These are phyloP conservation scores for Apocrypta bakeri DNA, from an alignment of 1,140 invertebrate genomes.

Conservation along the genomic window DNA sequence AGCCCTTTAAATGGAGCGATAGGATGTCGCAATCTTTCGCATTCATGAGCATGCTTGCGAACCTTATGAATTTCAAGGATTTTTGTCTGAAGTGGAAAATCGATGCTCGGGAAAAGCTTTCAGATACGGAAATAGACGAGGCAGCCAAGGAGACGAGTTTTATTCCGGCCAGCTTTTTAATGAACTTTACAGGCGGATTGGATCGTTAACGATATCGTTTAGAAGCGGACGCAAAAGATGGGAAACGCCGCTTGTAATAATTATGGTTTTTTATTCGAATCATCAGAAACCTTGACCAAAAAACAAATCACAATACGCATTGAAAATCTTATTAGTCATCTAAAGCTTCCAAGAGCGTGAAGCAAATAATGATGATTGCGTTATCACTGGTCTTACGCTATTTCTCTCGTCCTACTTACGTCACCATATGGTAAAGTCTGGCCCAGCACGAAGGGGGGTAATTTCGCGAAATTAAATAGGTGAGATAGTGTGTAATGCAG, in stretches of 20 bases:
- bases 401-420: conserved; percentile 25
- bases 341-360: too few species aligned
- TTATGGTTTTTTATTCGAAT: too few species aligned
- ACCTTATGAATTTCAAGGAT: neutral
- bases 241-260: too few species aligned
- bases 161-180: neutral
- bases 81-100: conserved; percentile 6
- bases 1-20: neutral
- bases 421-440: neutral
- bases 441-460: neutral
- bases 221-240: too few species aligned
- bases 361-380: conserved; percentile 22
- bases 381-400: conserved; percentile 4
- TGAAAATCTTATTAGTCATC: too few species aligned
- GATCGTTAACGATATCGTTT: too few species aligned
- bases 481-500: neutral
- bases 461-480: conserved; percentile 40
- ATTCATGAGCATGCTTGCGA: neutral
- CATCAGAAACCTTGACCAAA: too few species aligned
- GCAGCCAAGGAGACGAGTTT: too few species aligned
- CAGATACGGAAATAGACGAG: too few species aligned
- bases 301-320: too few species aligned
- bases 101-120: neutral
- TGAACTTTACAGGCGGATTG: neutral
- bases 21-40: neutral